Base-by-base conservation (phyloP, 2,888 invertebrate genomes). In the Spodoptera exigua region DNA sequence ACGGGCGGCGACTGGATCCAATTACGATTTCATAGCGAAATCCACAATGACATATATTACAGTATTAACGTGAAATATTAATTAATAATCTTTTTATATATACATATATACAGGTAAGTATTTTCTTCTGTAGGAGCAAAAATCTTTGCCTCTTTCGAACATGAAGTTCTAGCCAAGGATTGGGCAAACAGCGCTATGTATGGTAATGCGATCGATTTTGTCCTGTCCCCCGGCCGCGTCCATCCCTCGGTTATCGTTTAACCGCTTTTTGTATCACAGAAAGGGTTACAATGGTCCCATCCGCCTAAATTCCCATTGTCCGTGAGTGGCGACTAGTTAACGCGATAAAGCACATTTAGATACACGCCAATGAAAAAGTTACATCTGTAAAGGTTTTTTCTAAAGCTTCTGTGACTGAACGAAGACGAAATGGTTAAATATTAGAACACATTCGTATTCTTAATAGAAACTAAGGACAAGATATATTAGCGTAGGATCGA, bases 1-100 rank as follows among this genome's bases (percentile, higher is more conserved):
- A 37, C 55, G 17, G 45, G 53, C 60, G 43, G 44, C 56, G 54
- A 68, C 51, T 71, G 73, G 47, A 69, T 71, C 73, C 44, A 72
- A 71, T 72, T 72, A 72, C 60, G 48, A 58, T 64, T 71, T 64
- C 60, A 72, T 58, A 72, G 55, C 64, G 35, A 60, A 63, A 64
- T 52, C 48, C 27, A 34, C 16, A 44, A 40, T 56, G 64, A 60
- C 64, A 71, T 53, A 70, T 48, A 54, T 32, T 62, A 47, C 35
- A 12, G 2, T 2, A 47, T 17, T 64, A 49, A 57, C 63, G 57
- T 68, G 39, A 43, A 54, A 49, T 63, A 47, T 34, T 51, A 37
- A 34, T 34, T 40, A n/a, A 44, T 46, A 17, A 13, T 37, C 3
- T 36, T 62, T n/a, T n/a, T n/a, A n/a, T n/a, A n/a, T n/a, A n/a